phyloP scores from a whole-genome alignment of 2,113 vertebrate species.

The Cyanoderma ruficeps region DNA sequence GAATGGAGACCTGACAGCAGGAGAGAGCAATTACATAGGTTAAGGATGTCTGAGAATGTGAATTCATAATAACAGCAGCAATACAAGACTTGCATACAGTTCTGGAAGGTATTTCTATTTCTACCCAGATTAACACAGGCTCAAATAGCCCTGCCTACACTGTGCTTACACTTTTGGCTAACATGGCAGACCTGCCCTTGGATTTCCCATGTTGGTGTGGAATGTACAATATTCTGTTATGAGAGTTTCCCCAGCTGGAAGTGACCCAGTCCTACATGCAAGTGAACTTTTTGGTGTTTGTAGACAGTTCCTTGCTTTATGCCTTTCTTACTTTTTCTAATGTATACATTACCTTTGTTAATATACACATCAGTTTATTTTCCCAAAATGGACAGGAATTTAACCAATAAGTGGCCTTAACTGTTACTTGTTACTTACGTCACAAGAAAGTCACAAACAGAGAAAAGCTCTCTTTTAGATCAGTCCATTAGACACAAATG shows the following conservation, averaged over 20 bases:
- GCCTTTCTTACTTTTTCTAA: background rate
- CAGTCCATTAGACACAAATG: background rate
- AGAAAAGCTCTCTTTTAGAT: background rate
- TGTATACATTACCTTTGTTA: background rate
- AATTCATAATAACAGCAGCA: background rate
- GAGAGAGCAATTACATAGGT: background rate
- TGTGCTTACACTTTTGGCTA: background rate
- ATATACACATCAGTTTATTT: background rate
- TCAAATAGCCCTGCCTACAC: background rate
- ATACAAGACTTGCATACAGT: background rate
- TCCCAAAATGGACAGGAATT: background rate
- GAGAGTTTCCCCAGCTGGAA: background rate
- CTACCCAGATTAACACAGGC: background rate
- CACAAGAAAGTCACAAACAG: background rate
- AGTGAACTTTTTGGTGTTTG: background rate
- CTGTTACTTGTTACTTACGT: background rate
- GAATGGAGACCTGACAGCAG: background rate
- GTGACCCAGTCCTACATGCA: background rate
- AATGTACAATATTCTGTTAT: background rate
- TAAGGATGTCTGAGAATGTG: background rate
- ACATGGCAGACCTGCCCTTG: background rate
- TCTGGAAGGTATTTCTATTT: background rate
- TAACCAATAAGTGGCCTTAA: background rate
- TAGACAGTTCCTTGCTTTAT: background rate
- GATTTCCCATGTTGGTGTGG: background rate